Evolutionary conservation across 2,113 vertebrate genomes (phyloP).

Genomic region (Corythoichthys intestinalis): DNA sequence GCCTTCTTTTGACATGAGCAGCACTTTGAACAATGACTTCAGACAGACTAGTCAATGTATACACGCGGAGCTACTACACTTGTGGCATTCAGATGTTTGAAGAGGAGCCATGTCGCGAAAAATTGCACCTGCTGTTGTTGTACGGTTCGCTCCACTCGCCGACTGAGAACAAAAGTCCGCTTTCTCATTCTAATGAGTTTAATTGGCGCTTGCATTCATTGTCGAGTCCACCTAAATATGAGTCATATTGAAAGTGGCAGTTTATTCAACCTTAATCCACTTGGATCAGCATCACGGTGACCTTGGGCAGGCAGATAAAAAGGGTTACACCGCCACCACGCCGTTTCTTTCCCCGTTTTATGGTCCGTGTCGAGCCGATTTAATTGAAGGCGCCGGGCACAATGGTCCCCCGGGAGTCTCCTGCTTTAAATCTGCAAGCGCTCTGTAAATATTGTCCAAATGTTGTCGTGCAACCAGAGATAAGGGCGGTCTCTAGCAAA

Average conservation of each 20-base stretch:
- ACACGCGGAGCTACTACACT: not conserved
- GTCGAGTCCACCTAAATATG: not conserved
- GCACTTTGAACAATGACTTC: constrained; percentile 16
- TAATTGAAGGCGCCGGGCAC: not conserved
- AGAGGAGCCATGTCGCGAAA: constrained; percentile 21
- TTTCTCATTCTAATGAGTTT: constrained; percentile 61
- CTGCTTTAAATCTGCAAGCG: constrained; percentile 2
- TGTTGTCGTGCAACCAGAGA: constrained; percentile 5
- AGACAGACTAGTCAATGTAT: not conserved
- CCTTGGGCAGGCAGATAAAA: constrained; percentile 20
- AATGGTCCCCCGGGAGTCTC: constrained; percentile 5
- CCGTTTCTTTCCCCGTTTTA: constrained; percentile 6
- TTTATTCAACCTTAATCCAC: constrained; percentile 29
- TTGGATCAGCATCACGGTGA: constrained; percentile 6
- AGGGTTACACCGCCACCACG: not conserved
- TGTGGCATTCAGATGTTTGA: not conserved
- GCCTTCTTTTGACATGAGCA: not conserved
- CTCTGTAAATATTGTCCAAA: constrained; percentile 15
- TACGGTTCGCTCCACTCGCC: constrained; percentile 44
- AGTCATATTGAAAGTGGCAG: not conserved
- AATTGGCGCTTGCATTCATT: constrained; percentile 22
- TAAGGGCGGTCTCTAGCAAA: not conserved
- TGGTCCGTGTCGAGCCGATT: constrained; percentile 17
- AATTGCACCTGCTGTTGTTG: constrained; percentile 10
- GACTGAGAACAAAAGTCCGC: constrained; percentile 49